These are phyloP conservation scores for Pegoplata infirma DNA, from an alignment of 2,888 invertebrate species.

Conservation along the genomic window DNA sequence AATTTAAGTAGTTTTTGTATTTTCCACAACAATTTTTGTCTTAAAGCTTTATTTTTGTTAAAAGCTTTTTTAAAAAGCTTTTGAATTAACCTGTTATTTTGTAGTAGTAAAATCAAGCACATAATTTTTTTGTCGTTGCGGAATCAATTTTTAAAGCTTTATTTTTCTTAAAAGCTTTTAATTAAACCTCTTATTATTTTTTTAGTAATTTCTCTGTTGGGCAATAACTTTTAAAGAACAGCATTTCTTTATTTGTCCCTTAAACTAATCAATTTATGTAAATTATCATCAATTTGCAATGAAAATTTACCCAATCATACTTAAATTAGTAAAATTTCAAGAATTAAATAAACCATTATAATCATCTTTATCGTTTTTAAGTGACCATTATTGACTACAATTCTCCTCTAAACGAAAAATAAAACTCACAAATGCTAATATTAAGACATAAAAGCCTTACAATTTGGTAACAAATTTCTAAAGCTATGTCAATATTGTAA, in stretches of 20 bases:
- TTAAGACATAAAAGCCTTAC: constrained; percentile 53
- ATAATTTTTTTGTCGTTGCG: no score
- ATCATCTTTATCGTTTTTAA: constrained; percentile 6
- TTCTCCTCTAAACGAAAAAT: not conserved
- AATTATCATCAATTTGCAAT: constrained; percentile 44
- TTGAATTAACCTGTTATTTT: no score
- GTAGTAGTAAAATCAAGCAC: no score
- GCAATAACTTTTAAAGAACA: not conserved
- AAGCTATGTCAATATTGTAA: not conserved
- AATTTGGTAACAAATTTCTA: constrained; percentile 55
- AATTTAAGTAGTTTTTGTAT: no score
- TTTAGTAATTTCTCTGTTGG: no score
- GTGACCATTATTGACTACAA: constrained; percentile 4
- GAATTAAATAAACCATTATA: constrained; percentile 26
- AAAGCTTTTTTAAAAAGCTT: no score
- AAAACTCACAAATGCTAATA: constrained; percentile 30
- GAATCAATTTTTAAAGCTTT: no score
- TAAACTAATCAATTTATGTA: constrained; percentile 28
- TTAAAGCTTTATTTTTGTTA: no score
- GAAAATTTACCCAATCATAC: constrained; percentile 9
- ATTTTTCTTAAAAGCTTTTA: not conserved
- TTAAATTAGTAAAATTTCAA: constrained; percentile 20
- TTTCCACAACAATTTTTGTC: no score
- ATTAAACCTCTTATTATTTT: not conserved
- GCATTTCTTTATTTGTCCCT: not conserved